Conservation (phyloP, 2,797 vertebrate species). For the Scyliorhinus canicula region DNA sequence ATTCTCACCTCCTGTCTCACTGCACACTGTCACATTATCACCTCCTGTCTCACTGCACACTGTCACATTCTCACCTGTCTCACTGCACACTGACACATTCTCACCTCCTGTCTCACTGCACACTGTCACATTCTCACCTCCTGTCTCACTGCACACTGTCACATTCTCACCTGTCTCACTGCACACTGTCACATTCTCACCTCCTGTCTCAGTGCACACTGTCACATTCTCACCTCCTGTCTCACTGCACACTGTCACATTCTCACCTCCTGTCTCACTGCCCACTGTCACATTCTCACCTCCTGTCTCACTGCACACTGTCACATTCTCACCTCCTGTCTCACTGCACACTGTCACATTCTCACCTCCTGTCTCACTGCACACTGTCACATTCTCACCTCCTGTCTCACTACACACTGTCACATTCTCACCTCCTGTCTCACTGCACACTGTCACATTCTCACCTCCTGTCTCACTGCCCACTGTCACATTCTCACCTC, state of each 20-base stretch:
- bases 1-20: neutral
- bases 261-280: too few species aligned
- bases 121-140: neutral
- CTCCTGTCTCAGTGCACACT: neutral
- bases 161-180: neutral
- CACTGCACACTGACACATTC: neutral
- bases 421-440: neutral
- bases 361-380: neutral
- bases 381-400: neutral
- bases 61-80: neutral
- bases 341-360: neutral
- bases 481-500: too few species aligned
- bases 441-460: neutral
- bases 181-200: neutral
- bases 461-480: neutral
- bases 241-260: too few species aligned
- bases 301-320: neutral
- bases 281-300: neutral
- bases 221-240: too few species aligned
- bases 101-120: neutral
- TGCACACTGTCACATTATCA: neutral
- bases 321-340: neutral
- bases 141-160: neutral
- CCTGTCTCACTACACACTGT: neutral
- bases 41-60: neutral